Conservation (phyloP, 2,888 invertebrate species). For the Lamellibrachia columna region DNA sequence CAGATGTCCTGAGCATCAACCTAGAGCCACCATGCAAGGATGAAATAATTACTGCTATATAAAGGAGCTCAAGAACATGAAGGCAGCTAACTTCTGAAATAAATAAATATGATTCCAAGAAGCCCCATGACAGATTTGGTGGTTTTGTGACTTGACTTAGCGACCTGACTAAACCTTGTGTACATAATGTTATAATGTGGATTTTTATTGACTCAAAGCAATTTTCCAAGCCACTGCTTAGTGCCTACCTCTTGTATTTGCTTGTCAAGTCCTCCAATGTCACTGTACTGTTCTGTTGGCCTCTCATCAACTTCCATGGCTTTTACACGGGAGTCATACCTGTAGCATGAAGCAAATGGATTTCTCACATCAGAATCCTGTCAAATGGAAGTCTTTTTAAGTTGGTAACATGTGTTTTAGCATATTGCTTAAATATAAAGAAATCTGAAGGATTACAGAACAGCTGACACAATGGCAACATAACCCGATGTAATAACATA, state of each 20-base stretch:
- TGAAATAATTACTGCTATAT: too few relatives aligned
- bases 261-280: slow-evolving; percentile 98
- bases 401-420: not conserved
- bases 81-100: too few relatives aligned
- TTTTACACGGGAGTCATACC: slow-evolving; percentile 92
- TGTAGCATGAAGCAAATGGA: slow-evolving; percentile 37
- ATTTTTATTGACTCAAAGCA: not conserved
- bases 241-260: slow-evolving; percentile 81
- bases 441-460: not conserved
- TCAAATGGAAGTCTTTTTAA: not conserved
- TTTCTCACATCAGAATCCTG: not conserved
- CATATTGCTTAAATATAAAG: too few relatives aligned
- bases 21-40: too few relatives aligned
- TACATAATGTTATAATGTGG: not conserved
- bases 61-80: too few relatives aligned
- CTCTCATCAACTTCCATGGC: slow-evolving; percentile 99
- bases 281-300: slow-evolving; percentile 98
- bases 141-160: not conserved
- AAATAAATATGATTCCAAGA: too few relatives aligned
- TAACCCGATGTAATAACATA: too few relatives aligned
- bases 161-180: not conserved
- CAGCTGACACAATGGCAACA: not conserved
- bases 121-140: not conserved
- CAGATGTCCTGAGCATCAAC: too few relatives aligned
- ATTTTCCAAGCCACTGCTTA: not conserved